Percentiles rank a stretch among this genome's conserved stretches.
Conservation (phyloP, 2,888 invertebrate genomes). For the Drosophila greeni region DNA sequence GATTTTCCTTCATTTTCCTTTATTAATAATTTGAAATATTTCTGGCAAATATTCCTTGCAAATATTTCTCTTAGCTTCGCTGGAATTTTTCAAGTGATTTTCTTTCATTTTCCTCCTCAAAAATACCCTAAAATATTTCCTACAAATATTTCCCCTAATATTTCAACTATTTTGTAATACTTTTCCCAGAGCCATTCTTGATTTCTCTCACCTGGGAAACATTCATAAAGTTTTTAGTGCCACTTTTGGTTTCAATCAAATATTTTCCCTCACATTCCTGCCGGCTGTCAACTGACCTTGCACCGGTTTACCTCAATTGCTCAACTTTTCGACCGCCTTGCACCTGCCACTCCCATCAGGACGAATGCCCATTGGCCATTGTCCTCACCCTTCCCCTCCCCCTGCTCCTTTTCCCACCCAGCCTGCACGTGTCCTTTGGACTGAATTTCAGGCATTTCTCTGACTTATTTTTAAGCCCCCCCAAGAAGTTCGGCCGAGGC, state of each 20-base stretch:
- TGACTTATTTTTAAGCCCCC: constrained; percentile 12
- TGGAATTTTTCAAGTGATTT: background rate
- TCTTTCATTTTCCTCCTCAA: background rate
- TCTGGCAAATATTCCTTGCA: too few species aligned
- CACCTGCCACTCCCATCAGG: constrained; percentile 2
- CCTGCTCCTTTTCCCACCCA: background rate
- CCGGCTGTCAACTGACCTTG: constrained; percentile 21
- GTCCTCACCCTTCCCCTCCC: background rate
- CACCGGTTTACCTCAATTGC: constrained; percentile 25
- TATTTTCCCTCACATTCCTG: background rate
- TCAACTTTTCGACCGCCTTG: constrained; percentile 21
- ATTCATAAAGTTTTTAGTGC: background rate
- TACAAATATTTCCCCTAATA: background rate
- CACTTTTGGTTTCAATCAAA: constrained; percentile 8
- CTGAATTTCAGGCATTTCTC: constrained; percentile 22
- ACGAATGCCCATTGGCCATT: background rate
- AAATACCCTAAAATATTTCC: background rate
- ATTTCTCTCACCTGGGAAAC: background rate
- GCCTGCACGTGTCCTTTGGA: constrained; percentile 16
- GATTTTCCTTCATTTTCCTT: too few species aligned
- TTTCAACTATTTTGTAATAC: background rate
- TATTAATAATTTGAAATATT: too few species aligned
- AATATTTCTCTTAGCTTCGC: too few species aligned
- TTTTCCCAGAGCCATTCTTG: background rate
- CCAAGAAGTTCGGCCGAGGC: constrained; percentile 6